phyloP scores from a whole-genome alignment of 2,113 vertebrate species.

The Bufo bufo region DNA sequence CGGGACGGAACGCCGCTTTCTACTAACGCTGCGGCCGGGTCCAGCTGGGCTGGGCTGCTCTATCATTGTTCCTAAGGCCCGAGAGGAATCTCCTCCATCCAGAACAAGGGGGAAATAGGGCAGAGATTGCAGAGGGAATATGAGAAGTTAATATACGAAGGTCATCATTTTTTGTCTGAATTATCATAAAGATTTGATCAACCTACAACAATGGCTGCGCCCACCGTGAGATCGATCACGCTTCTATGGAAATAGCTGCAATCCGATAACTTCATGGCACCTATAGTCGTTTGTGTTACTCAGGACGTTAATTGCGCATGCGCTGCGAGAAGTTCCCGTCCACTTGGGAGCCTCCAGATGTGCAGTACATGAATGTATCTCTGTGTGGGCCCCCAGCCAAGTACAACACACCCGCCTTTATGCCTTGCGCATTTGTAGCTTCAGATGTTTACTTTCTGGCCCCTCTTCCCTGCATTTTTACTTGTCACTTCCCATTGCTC shows the following conservation, averaged over 20 bases:
- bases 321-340: slow-evolving; percentile 59
- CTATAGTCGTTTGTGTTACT: not conserved
- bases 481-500: slow-evolving; percentile 48
- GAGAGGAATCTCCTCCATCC: slow-evolving; percentile 23
- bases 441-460: slow-evolving; percentile 68
- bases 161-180: not conserved
- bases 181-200: not conserved
- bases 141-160: not conserved
- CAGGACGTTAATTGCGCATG: not conserved
- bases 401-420: slow-evolving; percentile 64
- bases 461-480: slow-evolving; percentile 62
- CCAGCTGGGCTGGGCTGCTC: slow-evolving; percentile 47
- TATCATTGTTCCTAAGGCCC: not conserved
- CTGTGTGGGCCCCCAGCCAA: slow-evolving; percentile 65
- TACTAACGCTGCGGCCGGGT: not conserved
- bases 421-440: slow-evolving; percentile 69
- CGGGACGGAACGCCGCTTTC: slow-evolving; percentile 56
- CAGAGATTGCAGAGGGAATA: not conserved
- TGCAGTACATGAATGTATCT: slow-evolving; percentile 68
- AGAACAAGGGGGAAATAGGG: slow-evolving; percentile 2
- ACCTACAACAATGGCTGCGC: not conserved
- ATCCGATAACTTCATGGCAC: not conserved
- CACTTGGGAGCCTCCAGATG: slow-evolving; percentile 68
- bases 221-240: not conserved
- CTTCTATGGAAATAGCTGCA: not conserved